Evolutionary conservation across 2,888 invertebrate genomes (phyloP), one percentile per base, ranked within the genome.

Genomic region (Morpho deidamia): DNA sequence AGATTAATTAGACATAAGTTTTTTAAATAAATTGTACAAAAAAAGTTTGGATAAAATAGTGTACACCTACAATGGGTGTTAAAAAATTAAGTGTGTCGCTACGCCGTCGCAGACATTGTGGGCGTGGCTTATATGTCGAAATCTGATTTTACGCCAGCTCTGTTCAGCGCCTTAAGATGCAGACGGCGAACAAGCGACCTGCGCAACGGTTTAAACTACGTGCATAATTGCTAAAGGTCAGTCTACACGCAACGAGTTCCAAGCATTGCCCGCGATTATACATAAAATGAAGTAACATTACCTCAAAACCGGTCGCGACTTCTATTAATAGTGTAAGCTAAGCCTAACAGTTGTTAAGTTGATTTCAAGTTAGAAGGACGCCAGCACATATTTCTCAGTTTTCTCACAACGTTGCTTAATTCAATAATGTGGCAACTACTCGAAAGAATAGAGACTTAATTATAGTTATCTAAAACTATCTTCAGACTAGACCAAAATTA

Each of bases 151-250:
- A n/a, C n/a, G n/a, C n/a, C n/a, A n/a, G n/a, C n/a, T n/a, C n/a
- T n/a, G n/a, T n/a, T n/a, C n/a, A n/a, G n/a, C n/a, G n/a, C n/a
- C n/a, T n/a, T n/a, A n/a, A 47, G 32, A 47, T 39, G 43, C 41
- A 53, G 45, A 52, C 55, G 40, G 32, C 53, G 51, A 56, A 46
- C 46, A 42, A 35, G 44, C 57, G 46, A 43, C 48, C 53, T 55
- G 54, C 38, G 60, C 58, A 48, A 61, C 60, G 56, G 63, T 61
- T 62, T 59, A 61, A 60, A 45, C 63, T 55, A 61, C 59, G 59
- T 62, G 61, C 54, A 59, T 66, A 67, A 60, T 63, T 63, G 63
- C 61, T 62, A 68, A 66, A 68, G 65, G 67, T 66, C 67, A 61
- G 56, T 44, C 58, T 53, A 57, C 62, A 62, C 58, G 52, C 56